Conservation (phyloP, 2,888 invertebrate genomes). For the Drosophila siamana region DNA sequence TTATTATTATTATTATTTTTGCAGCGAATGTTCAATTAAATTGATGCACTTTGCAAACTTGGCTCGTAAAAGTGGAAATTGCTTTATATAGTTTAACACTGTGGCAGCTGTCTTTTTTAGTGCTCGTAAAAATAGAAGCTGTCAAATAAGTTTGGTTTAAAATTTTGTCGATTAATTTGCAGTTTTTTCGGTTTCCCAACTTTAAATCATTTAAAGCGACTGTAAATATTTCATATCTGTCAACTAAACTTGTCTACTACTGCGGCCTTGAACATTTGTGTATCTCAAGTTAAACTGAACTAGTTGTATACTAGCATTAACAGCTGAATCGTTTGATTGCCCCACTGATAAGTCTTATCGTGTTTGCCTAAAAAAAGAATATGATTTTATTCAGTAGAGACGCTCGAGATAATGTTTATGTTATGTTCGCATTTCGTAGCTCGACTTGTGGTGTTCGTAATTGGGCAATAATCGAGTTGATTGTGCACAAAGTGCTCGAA, state of each 20-base stretch:
- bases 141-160: neutral
- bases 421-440: neutral
- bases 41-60: slow-evolving; percentile 58
- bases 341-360: slow-evolving; percentile 29
- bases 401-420: slow-evolving; percentile 24
- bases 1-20: slow-evolving; percentile 36
- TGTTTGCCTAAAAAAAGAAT: slow-evolving; percentile 21
- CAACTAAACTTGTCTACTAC: neutral
- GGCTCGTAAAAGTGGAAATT: slow-evolving; percentile 39
- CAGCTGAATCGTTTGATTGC: slow-evolving; percentile 34
- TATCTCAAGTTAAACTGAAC: slow-evolving; percentile 6
- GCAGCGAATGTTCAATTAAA: slow-evolving; percentile 63
- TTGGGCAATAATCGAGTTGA: slow-evolving; percentile 19
- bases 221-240: slow-evolving; percentile 12
- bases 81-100: slow-evolving; percentile 20
- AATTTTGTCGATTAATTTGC: neutral
- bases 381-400: slow-evolving; percentile 4
- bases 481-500: slow-evolving; percentile 18
- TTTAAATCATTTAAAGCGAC: neutral
- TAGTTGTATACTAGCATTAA: slow-evolving; percentile 25
- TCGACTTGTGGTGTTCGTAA: slow-evolving; percentile 3
- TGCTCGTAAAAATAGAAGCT: neutral
- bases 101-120: too few species aligned
- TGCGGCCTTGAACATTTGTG: neutral
- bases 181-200: too few species aligned